Conservation (phyloP, 2,888 invertebrate genomes). For the Griposia aprilina region DNA sequence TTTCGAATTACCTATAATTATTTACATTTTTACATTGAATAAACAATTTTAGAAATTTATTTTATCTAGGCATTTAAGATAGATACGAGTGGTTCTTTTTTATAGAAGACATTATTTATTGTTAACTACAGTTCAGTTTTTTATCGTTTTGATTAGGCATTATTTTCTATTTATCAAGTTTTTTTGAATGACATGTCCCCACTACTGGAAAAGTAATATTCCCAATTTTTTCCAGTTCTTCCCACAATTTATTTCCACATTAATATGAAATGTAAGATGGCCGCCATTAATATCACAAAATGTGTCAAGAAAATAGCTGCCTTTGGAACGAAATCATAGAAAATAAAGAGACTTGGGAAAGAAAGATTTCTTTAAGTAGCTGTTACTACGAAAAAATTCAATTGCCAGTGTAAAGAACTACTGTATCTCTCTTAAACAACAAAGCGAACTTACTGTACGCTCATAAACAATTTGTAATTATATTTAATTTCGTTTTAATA, state of each 20-base stretch:
- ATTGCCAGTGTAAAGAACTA: neutral
- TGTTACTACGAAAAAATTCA: too few relatives aligned
- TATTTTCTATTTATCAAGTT: neutral
- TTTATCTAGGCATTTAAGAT: conserved; percentile 57
- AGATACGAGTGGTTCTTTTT: conserved; percentile 23
- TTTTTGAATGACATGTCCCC: neutral
- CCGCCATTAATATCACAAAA: conserved; percentile 23
- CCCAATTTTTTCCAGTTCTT: neutral
- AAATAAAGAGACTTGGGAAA: neutral
- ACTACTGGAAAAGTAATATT: conserved; percentile 1
- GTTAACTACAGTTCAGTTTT: neutral
- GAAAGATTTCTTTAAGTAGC: neutral
- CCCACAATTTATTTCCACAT: conserved; percentile 34
- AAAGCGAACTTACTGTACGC: conserved; percentile 33
- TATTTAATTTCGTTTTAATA: conserved; percentile 44
- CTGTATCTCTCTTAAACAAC: conserved; percentile 42
- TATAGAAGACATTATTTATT: neutral
- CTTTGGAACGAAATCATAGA: conserved; percentile 12
- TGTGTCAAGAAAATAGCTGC: conserved; percentile 1
- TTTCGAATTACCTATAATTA: conserved; percentile 67
- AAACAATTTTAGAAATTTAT: conserved; percentile 57
- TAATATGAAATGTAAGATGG: conserved; percentile 30
- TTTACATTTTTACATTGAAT: conserved; percentile 73
- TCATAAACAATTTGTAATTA: conserved; percentile 43
- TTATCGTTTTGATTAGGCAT: neutral